Base-by-base conservation (phyloP, 2,113 vertebrate species). In the Athene noctua region DNA sequence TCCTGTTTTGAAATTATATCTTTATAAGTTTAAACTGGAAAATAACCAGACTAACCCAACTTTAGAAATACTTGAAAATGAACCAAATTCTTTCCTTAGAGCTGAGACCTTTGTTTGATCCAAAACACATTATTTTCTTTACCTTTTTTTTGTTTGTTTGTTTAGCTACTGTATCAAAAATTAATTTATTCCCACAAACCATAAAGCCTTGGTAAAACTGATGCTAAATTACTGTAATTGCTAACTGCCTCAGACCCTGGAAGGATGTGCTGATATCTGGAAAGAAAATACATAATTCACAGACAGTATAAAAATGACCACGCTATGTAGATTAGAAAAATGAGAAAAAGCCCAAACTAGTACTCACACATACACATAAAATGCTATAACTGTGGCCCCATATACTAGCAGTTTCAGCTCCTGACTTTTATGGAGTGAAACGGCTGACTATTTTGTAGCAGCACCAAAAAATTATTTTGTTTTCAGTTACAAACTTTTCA, bases 241-340 rank as follows among this genome's bases (percentile, higher is more conserved):
- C 46, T 82, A 90, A 80, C 26, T 90, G 66, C 29, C 71, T 89
- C 46, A 91, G 42, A 86, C n/a, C 26, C 58, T 75, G 42, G 59
- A 80, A 96, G 38, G 62, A 58, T 90, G 46, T 73, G 38, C 66
- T 85, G 49, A 36, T 90, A 85, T 66, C 58, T 92, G 80, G 44
- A 96, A 92, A 90, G 83, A 89, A 95, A 94, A 91, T 87, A 74
- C 62, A 52, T 96, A 89, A 65, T 92, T 92, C 70, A 72, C 46
- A 82, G 91, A 15, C 36, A 55, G 38, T 70, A 77, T 67, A 82
- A 94, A 92, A 90, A 72, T 82, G 73, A n/a, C 29, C 32, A 15
- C 1, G 0, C 9, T 57, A 21, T 46, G 25, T 54, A 79, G 62
- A 78, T 79, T 62, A 82, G n/a, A 73, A 80, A 92, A 80, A 79